phyloP scores from a whole-genome alignment of 1,140 invertebrate genomes.

The Drosophila sproati region DNA sequence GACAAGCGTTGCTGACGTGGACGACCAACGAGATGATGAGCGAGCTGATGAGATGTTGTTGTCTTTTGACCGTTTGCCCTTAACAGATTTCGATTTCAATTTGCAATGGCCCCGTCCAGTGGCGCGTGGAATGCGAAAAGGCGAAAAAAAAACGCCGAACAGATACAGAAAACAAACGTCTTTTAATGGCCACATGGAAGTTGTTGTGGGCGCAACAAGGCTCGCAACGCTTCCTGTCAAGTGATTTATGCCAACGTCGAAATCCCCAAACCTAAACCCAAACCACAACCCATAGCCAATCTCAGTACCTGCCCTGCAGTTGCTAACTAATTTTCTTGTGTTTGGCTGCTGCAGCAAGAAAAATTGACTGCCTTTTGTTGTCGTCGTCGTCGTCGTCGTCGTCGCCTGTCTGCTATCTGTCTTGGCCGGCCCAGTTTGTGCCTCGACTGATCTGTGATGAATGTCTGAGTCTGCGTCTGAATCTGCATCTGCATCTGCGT shows the following conservation, averaged over 20 bases:
- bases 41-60: constrained; percentile 40
- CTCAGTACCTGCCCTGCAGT: constrained; percentile 29
- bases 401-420: constrained; percentile 30
- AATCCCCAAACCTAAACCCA: constrained; percentile 34
- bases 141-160: constrained; percentile 29
- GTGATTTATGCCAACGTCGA: constrained; percentile 79
- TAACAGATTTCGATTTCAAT: constrained; percentile 83
- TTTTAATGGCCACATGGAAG: constrained; percentile 80
- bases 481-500: constrained; percentile 14
- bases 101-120: constrained; percentile 69
- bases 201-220: constrained; percentile 80
- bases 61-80: constrained; percentile 13
- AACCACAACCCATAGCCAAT: constrained; percentile 21
- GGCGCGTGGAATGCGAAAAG: constrained; percentile 63
- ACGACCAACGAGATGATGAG: constrained; percentile 33
- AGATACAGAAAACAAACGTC: constrained; percentile 68
- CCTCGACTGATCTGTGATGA: constrained; percentile 75
- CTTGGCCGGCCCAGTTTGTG: constrained; percentile 51
- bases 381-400: constrained; percentile 23
- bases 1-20: constrained; percentile 36
- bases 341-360: constrained; percentile 63
- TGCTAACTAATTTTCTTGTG: constrained; percentile 78
- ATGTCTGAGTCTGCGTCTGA: constrained; percentile 48
- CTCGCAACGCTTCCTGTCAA: constrained; percentile 82
- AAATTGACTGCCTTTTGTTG: constrained; percentile 78